Evolutionary conservation across 2,888 invertebrate genomes (phyloP), one percentile per base, ranked within the genome.

Genomic region (Apantesis nais): DNA sequence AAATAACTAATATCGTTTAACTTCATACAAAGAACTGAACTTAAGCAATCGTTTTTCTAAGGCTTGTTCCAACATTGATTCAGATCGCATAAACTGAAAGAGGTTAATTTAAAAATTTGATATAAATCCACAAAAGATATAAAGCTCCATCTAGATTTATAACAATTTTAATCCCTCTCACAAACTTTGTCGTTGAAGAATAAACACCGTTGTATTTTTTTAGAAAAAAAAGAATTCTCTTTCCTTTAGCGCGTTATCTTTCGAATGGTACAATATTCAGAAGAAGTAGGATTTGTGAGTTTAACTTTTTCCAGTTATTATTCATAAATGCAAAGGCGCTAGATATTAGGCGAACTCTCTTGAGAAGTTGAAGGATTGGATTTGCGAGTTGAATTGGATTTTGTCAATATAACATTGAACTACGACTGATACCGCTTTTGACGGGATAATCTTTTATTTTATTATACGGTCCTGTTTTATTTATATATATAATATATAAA

Each of bases 271-370:
- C 90, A 90, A 92, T 91, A 92, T 92, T 92, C 89, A 89, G 89
- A 89, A 87, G 85, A 83, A 88, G 89, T 82, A 85, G 92, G 91
- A 90, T 93, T 93, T 89, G 86, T 84, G 88, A 90, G 89, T 92
- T 90, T 85, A 93, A 93, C 91, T 93, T 94, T 92, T 89, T 89
- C 88, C 87, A 89, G 89, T 91, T 93, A 93, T 92, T 93, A 93
- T 93, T 94, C 93, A 93, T 93, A 90, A 93, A 94, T 94, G 92
- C 93, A 92, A 93, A 93, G 89, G 89, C 90, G 86, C 82, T 83
- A 88, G 90, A 90, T 92, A 92, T 92, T 89, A 90, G 91, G 85
- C 83, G 87, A 89, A 90, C 87, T 90, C 90, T 87, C 90, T 92
- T 83, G 86, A 82, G 82, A 90, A 89, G 86, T 91, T 89, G 88